These are phyloP conservation scores for Heteronetta atricapilla DNA, from an alignment of 2,113 vertebrate genomes.

Conservation along the genomic window DNA sequence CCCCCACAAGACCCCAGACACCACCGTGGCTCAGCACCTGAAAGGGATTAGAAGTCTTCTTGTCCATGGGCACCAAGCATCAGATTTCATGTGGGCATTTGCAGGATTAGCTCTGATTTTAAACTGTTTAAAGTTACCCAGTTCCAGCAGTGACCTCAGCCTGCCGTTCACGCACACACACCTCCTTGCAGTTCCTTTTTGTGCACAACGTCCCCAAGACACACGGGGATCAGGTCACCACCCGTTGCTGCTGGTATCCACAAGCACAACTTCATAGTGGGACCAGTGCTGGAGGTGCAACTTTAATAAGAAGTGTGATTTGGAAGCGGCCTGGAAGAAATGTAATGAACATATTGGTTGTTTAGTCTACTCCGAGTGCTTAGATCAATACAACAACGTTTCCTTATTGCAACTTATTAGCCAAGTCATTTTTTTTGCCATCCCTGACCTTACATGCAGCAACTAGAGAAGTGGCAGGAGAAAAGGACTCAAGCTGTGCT, in stretches of 20 bases:
- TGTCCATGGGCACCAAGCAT: background rate
- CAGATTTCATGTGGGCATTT: background rate
- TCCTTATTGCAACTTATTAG: background rate
- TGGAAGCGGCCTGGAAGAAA: background rate
- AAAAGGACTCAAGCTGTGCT: background rate
- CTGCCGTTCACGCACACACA: background rate
- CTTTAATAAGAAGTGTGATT: background rate
- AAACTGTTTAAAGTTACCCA: background rate
- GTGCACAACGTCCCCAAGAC: background rate
- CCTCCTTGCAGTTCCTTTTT: background rate
- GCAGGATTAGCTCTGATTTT: background rate
- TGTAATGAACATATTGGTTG: background rate
- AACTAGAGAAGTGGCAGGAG: background rate
- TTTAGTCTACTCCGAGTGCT: background rate
- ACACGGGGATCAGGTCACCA: background rate
- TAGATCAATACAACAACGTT: constrained; percentile 5
- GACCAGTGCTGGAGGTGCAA: background rate
- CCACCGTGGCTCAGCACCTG: background rate
- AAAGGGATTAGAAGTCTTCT: background rate
- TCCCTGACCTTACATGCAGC: background rate
- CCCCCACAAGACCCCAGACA: background rate
- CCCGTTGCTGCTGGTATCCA: background rate
- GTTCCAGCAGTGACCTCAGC: background rate
- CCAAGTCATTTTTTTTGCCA: background rate
- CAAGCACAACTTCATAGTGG: background rate